Evolutionary conservation across 2,797 vertebrate genomes (phyloP), one percentile per base, ranked within the genome.

Genomic region (Pangasius macronema): DNA sequence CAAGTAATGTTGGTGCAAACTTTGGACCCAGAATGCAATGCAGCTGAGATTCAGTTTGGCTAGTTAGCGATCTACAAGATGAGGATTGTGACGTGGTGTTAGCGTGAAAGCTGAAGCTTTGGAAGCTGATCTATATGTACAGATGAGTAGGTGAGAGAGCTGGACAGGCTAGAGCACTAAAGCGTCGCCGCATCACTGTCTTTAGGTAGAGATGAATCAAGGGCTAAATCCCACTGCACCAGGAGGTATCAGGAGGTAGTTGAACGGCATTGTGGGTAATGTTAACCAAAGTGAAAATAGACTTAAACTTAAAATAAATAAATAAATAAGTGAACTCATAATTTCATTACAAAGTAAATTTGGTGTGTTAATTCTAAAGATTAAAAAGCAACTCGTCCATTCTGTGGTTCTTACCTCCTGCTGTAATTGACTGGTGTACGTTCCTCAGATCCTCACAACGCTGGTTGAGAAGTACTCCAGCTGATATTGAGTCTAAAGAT

Each of bases 361-460:
- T 5, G 24, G 1, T 4, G 2, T 39, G 36, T 46, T 63, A 0
- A 30, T 46, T 49, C 2, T 5, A 20, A n/a, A 20, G 7, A n/a
- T 30, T 46, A 20, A n/a, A 63, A 18, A n/a, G 3, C 6, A 7
- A 63, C 42, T 16, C 3, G 18, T 57, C 36, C 7, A 42, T 49
- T 53, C 24, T 68, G 61, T 18, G 46, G n/a, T 55, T 88, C 87
- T 87, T 91, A 91, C 90, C 90, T 90, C 49, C 27, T 53, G 72
- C 63, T 83, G 82, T 33, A 33, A 49, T 65, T 51, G 14, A 5
- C 63, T 51, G 27, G 3, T 53, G 8, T 5, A 30, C 3, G 5
- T 63, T 82, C 16, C 1, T 13, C 11, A 1, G 55, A 42, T 63
- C 57, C 24, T 68, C 82, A 33, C n/a, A 0, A 6, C 24, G 3